Percentiles rank a stretch among this genome's conserved stretches.
Conservation (phyloP, 2,113 vertebrate species). For the Axis porcinus region DNA sequence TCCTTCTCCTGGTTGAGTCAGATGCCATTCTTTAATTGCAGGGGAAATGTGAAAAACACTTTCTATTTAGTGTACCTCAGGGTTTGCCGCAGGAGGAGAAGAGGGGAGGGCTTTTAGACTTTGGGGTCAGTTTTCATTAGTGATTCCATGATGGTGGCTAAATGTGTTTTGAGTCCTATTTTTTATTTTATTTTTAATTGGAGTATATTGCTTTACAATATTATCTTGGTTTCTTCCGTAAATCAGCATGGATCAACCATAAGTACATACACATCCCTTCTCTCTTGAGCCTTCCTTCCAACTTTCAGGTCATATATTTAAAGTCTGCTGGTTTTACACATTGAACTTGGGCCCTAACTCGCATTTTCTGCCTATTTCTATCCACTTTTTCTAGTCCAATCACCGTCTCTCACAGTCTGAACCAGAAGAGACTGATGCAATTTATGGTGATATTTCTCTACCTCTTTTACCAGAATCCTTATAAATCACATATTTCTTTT, state of each 20-base stretch:
- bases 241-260: background rate
- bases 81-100: background rate
- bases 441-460: background rate
- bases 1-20: background rate
- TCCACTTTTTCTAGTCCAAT: background rate
- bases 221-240: background rate
- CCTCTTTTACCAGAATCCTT: background rate
- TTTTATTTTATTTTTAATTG: background rate
- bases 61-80: background rate
- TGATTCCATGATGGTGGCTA: background rate
- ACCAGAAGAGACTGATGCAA: background rate
- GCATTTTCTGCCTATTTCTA: background rate
- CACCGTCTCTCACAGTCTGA: background rate
- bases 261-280: background rate
- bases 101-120: background rate
- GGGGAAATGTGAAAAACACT: background rate
- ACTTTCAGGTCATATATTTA: background rate
- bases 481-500: background rate
- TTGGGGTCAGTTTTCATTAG: background rate
- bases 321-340: background rate
- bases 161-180: background rate
- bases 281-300: background rate
- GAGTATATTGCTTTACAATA: background rate
- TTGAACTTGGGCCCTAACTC: background rate
- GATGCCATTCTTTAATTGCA: background rate